Conservation (phyloP, 2,797 vertebrate species). For the Mycteria americana region DNA sequence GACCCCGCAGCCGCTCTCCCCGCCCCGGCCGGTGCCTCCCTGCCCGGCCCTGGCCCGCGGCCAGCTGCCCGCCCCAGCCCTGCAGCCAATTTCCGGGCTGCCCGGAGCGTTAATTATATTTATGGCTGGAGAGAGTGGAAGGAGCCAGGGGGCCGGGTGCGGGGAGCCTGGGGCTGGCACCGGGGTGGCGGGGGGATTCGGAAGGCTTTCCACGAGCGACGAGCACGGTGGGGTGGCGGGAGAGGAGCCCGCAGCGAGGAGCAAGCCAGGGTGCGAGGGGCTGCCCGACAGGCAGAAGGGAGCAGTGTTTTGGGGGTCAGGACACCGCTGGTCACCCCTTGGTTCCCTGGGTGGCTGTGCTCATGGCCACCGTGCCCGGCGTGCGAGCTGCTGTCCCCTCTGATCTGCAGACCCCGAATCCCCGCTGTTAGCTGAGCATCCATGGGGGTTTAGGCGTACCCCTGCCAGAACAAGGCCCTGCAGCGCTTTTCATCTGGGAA, state of each 20-base stretch:
- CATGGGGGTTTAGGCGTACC: accelerated
- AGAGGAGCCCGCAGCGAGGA: background rate
- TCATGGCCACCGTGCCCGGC: accelerated
- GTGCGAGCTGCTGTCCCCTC: background rate
- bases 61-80: slow-evolving; percentile 3
- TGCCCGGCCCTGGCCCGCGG: background rate
- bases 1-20: background rate
- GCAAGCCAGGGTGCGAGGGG: accelerated
- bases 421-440: background rate
- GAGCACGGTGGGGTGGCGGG: background rate
- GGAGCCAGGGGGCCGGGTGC: background rate
- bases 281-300: background rate
- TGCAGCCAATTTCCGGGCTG: slow-evolving; percentile 31
- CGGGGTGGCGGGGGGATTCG: accelerated
- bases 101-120: slow-evolving; percentile 38
- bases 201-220: accelerated
- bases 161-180: background rate
- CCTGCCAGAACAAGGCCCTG: background rate
- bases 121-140: slow-evolving; percentile 38
- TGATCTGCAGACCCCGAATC: background rate
- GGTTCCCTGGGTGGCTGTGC: background rate
- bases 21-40: background rate
- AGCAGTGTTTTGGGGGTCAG: background rate
- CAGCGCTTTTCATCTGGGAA: accelerated
- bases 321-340: accelerated